phyloP scores from a whole-genome alignment of 2,797 vertebrate genomes.

The Tiaroga cobitis region DNA sequence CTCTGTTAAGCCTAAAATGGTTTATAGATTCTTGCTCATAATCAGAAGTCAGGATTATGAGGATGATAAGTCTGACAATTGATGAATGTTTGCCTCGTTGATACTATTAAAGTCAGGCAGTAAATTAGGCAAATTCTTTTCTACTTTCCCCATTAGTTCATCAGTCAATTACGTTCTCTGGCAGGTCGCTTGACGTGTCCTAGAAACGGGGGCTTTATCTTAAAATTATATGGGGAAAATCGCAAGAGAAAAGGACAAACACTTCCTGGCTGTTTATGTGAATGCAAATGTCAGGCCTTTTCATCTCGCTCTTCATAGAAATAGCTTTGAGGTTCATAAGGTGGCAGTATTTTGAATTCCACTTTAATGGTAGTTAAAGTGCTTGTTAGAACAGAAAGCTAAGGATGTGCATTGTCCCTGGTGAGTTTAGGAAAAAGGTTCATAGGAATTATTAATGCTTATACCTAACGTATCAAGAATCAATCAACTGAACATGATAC shows the following conservation, averaged over 20 bases:
- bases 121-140: slow-evolving; percentile 34
- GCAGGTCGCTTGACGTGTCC: slow-evolving; percentile 47
- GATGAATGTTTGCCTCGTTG: slow-evolving; percentile 50
- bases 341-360: slow-evolving; percentile 39
- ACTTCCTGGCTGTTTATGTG: slow-evolving; percentile 58
- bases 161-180: slow-evolving; percentile 56
- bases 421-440: not conserved
- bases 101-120: slow-evolving; percentile 49
- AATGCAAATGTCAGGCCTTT: slow-evolving; percentile 60
- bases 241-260: slow-evolving; percentile 54
- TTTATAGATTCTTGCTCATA: slow-evolving; percentile 79
- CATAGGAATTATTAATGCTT: not conserved
- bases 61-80: slow-evolving; percentile 67
- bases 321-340: slow-evolving; percentile 35
- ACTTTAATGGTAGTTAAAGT: slow-evolving; percentile 41
- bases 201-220: slow-evolving; percentile 59
- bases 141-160: slow-evolving; percentile 38
- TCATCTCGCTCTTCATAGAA: slow-evolving; percentile 32
- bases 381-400: slow-evolving; percentile 38
- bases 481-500: not conserved
- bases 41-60: slow-evolving; percentile 68
- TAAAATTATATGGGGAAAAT: slow-evolving; percentile 61
- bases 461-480: not conserved
- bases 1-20: slow-evolving; percentile 78
- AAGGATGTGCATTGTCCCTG: not conserved